Percentiles rank a stretch among this genome's conserved stretches.
Evolutionary conservation across 2,888 invertebrate genomes (phyloP).

Genomic region (Holacanthella duospinosa): DNA sequence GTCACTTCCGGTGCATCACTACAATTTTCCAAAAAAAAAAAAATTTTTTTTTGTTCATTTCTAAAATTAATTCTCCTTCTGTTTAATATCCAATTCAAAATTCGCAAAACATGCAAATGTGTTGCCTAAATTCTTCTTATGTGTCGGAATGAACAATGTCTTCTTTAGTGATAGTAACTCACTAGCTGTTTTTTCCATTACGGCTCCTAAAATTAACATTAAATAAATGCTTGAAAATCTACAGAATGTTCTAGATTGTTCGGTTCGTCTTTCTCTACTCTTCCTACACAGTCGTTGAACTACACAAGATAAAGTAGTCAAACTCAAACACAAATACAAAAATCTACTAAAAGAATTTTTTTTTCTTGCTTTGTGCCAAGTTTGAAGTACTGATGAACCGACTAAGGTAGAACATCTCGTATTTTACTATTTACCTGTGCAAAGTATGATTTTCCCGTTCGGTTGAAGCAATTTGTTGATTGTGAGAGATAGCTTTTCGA

Average conservation of each 20-base stretch:
- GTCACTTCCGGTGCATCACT: too few relatives aligned
- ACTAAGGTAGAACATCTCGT: too few relatives aligned
- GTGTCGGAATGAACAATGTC: conserved; percentile 64
- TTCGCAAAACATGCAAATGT: conserved; percentile 86
- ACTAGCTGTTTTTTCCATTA: conserved; percentile 62
- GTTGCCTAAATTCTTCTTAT: conserved; percentile 82
- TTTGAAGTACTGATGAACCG: neutral
- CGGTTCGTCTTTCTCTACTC: too few relatives aligned
- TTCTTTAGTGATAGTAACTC: conserved; percentile 54
- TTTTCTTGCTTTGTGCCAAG: neutral
- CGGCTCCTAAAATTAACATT: conserved; percentile 50
- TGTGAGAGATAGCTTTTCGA: conserved; percentile 68
- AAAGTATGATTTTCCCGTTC: conserved; percentile 67
- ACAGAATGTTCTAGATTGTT: too few relatives aligned
- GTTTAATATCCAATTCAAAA: conserved; percentile 51
- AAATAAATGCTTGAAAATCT: too few relatives aligned
- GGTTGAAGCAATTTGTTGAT: conserved; percentile 55
- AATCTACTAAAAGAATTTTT: neutral
- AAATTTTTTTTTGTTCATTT: too few relatives aligned
- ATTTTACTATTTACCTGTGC: conserved; percentile 57
- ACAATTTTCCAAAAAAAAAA: too few relatives aligned
- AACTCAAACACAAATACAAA: conserved; percentile 17
- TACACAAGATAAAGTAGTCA: too few relatives aligned
- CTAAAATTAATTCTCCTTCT: too few relatives aligned
- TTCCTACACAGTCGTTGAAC: too few relatives aligned